Conservation (phyloP, 2,113 vertebrate species). For the Ammodytes marinus region DNA sequence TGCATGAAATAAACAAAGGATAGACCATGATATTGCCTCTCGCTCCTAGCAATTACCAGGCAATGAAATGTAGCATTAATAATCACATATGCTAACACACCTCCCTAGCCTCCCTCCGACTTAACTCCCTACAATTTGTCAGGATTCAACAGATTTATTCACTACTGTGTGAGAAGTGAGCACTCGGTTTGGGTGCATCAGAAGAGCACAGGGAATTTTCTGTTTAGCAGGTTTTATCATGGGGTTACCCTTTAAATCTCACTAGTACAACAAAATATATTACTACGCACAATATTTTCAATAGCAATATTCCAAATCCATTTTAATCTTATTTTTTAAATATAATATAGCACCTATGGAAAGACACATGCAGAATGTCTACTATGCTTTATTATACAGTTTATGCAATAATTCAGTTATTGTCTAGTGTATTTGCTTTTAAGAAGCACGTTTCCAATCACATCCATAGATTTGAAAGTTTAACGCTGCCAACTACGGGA, state of each 20-base stretch:
- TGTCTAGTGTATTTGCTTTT: neutral
- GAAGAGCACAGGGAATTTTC: neutral
- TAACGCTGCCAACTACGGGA: slow-evolving; percentile 22
- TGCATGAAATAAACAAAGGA: slow-evolving; percentile 82
- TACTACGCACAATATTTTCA: neutral
- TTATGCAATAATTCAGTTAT: neutral
- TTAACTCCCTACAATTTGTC: slow-evolving; percentile 21
- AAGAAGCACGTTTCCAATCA: slow-evolving; percentile 12
- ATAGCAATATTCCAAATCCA: neutral
- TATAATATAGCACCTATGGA: neutral
- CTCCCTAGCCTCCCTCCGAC: slow-evolving; percentile 31
- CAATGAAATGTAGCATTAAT: slow-evolving; percentile 65
- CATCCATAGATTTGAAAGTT: slow-evolving; percentile 2
- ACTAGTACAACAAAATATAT: neutral
- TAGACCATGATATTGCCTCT: slow-evolving; percentile 45
- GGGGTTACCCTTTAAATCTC: neutral
- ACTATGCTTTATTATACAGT: neutral
- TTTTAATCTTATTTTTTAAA: neutral
- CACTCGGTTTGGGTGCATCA: neutral
- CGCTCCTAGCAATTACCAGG: slow-evolving; percentile 61
- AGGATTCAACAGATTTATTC: slow-evolving; percentile 3
- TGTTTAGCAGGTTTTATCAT: neutral
- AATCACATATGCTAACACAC: slow-evolving; percentile 50
- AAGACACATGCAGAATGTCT: neutral
- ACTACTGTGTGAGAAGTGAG: neutral